phyloP scores from a whole-genome alignment of 2,888 invertebrate species.

The Pantelozetes paolii region DNA sequence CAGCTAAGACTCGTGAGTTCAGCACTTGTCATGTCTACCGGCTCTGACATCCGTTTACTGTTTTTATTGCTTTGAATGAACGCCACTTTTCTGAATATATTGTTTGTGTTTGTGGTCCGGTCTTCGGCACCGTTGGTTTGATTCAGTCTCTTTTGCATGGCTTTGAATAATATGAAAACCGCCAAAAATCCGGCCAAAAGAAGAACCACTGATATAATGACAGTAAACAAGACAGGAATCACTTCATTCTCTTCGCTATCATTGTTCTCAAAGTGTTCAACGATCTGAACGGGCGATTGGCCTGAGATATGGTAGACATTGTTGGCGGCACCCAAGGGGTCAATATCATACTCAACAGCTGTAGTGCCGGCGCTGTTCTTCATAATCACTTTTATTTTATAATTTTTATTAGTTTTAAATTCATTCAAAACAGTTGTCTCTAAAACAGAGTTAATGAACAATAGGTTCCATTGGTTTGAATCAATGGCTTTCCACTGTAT shows the following conservation, averaged over 20 bases:
- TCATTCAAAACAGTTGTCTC: slow-evolving; percentile 29
- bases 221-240: slow-evolving; percentile 24
- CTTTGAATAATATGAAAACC: slow-evolving; percentile 23
- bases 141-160: slow-evolving; percentile 33
- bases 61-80: slow-evolving; percentile 25
- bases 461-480: slow-evolving; percentile 44
- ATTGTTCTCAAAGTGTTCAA: slow-evolving; percentile 17
- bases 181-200: slow-evolving; percentile 31
- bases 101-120: neutral
- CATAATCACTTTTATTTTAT: slow-evolving; percentile 46
- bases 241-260: neutral
- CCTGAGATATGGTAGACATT: slow-evolving; percentile 29
- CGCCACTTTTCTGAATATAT: slow-evolving; percentile 33
- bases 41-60: slow-evolving; percentile 5
- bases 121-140: slow-evolving; percentile 6
- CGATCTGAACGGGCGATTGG: slow-evolving; percentile 19
- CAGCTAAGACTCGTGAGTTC: slow-evolving; percentile 13
- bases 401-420: slow-evolving; percentile 29
- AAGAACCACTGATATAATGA: slow-evolving; percentile 29
- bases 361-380: slow-evolving; percentile 47
- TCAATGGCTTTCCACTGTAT: slow-evolving; percentile 43
- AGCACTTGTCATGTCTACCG: slow-evolving; percentile 17
- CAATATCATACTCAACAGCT: slow-evolving; percentile 45
- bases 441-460: slow-evolving; percentile 18
- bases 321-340: neutral